Conservation (phyloP, 2,888 invertebrate species). For the Crossocerus cetratus region DNA sequence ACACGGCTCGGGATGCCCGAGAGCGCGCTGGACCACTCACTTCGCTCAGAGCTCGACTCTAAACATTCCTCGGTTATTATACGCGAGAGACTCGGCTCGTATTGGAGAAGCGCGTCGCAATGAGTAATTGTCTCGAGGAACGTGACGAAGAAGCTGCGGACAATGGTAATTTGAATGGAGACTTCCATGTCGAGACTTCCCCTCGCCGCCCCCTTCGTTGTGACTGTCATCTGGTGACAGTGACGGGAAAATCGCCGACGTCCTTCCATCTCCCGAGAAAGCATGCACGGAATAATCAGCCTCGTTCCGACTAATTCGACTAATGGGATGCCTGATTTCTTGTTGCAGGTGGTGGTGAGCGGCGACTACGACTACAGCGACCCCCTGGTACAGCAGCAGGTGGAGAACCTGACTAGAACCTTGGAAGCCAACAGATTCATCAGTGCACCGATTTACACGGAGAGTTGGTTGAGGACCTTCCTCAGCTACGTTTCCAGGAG, state of each 20-base stretch:
- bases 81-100: too few species aligned
- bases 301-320: too few species aligned
- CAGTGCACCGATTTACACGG: constrained; percentile 88
- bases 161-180: too few species aligned
- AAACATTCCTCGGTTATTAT: too few species aligned
- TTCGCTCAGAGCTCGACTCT: not conserved
- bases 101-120: not conserved
- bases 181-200: not conserved
- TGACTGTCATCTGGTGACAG: not conserved
- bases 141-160: too few species aligned
- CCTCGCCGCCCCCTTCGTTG: not conserved
- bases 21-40: constrained; percentile 1
- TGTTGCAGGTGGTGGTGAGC: constrained; percentile 85
- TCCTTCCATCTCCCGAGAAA: not conserved
- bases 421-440: constrained; percentile 90
- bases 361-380: constrained; percentile 91
- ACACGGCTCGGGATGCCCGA: constrained; percentile 1
- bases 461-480: constrained; percentile 93
- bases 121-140: not conserved
- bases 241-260: not conserved
- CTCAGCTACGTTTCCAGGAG: constrained; percentile 86
- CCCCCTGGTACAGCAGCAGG: constrained; percentile 84
- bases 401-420: constrained; percentile 86
- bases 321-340: not conserved
- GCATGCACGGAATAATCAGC: too few species aligned